phyloP scores from a whole-genome alignment of 2,797 vertebrate genomes.

The Argentina silus region DNA sequence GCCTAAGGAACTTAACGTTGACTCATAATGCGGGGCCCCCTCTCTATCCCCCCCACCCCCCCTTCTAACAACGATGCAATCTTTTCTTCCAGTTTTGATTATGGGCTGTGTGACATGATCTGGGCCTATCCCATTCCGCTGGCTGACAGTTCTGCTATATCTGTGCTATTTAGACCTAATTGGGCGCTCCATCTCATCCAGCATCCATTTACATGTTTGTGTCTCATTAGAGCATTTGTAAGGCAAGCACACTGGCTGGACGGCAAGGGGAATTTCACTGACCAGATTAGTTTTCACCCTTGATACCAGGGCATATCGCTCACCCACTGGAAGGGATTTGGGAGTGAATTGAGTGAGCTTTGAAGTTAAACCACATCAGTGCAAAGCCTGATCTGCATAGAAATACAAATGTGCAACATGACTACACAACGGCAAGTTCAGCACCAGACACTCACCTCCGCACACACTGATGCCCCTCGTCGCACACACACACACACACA shows the following conservation, averaged over 20 bases:
- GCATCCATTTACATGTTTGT: constrained; percentile 65
- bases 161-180: constrained; percentile 64
- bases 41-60: constrained; percentile 2
- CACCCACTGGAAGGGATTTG: constrained; percentile 49
- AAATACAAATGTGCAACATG: constrained; percentile 32
- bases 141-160: constrained; percentile 64
- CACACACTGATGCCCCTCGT: neutral
- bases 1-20: neutral
- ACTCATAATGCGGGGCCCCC: constrained; percentile 10
- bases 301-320: constrained; percentile 62
- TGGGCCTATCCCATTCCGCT: constrained; percentile 61
- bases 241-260: constrained; percentile 31
- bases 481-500: neutral
- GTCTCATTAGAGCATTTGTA: constrained; percentile 60
- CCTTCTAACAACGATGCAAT: constrained; percentile 30
- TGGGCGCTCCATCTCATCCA: constrained; percentile 56
- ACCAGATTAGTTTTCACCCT: constrained; percentile 70
- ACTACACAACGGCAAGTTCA: constrained; percentile 8
- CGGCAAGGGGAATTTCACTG: constrained; percentile 30
- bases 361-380: constrained; percentile 43
- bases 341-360: constrained; percentile 40
- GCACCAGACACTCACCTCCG: constrained; percentile 17
- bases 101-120: constrained; percentile 62
- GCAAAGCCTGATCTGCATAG: constrained; percentile 32
- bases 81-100: constrained; percentile 68